A percentile compares a stretch with the other conserved stretches of the same genome.
Evolutionary conservation across 2,113 vertebrate genomes (phyloP).

Genomic region (Heterocephalus glaber): DNA sequence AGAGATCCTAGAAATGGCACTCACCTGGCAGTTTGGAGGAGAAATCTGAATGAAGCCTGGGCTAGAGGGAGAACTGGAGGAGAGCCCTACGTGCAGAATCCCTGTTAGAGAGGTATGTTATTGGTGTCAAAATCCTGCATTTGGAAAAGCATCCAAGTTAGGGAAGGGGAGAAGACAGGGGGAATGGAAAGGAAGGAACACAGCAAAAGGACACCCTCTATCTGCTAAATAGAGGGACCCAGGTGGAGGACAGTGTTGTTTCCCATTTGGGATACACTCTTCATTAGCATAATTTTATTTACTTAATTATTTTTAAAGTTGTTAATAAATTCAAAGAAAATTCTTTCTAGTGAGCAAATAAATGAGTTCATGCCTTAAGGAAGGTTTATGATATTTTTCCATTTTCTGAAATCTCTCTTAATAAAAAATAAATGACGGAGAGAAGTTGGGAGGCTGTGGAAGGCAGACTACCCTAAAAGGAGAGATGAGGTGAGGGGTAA

Average conservation of each 20-base stretch:
- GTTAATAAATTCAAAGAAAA: slow-evolving; percentile 10
- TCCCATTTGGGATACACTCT: not conserved
- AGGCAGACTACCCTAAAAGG: no score
- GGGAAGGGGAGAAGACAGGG: not conserved
- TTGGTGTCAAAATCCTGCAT: not conserved
- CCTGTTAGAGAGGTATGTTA: no score
- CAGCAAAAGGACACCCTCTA: not conserved
- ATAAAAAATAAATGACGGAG: not conserved
- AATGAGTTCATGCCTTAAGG: not conserved
- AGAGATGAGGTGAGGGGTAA: not conserved
- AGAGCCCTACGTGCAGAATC: accelerated
- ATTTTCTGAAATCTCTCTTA: slow-evolving; percentile 7
- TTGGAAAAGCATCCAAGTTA: not conserved
- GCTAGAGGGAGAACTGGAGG: not conserved
- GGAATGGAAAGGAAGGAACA: not conserved
- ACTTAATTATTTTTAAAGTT: slow-evolving; percentile 28
- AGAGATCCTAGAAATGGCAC: not conserved
- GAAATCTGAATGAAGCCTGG: not conserved
- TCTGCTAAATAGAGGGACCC: not conserved
- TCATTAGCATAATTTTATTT: not conserved
- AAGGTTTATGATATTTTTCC: not conserved
- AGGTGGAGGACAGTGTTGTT: not conserved
- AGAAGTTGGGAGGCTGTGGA: not conserved
- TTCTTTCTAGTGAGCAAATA: not conserved
- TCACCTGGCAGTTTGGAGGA: not conserved